These are phyloP conservation scores for Galaxias olidus DNA, from an alignment of 2,797 vertebrate genomes.

Conservation along the genomic window DNA sequence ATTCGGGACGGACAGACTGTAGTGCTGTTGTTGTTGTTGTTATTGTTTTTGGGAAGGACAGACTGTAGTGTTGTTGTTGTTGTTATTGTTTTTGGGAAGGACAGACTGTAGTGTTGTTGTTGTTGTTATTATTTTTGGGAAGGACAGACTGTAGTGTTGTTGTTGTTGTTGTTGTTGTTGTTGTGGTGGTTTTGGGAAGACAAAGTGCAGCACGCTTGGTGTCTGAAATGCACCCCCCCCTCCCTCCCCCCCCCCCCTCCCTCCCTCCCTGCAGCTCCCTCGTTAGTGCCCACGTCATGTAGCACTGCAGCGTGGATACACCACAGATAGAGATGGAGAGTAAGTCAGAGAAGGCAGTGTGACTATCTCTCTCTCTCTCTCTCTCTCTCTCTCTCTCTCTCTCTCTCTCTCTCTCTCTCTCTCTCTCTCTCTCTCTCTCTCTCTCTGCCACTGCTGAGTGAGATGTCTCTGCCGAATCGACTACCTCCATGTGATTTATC, in stretches of 20 bases:
- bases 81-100: too few species aligned
- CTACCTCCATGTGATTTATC: too few species aligned
- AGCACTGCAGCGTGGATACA: slow-evolving; percentile 49
- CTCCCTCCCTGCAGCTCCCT: slow-evolving; percentile 30
- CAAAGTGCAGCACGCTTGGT: background rate
- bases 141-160: background rate
- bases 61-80: too few species aligned
- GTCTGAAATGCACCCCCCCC: slow-evolving; percentile 16
- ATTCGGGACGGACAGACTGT: background rate
- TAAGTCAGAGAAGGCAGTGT: slow-evolving; percentile 6
- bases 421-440: too few species aligned
- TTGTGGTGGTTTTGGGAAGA: background rate
- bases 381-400: too few species aligned
- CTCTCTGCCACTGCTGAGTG: too few species aligned
- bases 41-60: background rate
- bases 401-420: too few species aligned
- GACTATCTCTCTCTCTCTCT: too few species aligned
- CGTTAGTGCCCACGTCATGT: slow-evolving; percentile 69
- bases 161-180: too few species aligned
- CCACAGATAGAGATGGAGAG: slow-evolving; percentile 22
- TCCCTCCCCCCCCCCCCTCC: slow-evolving; percentile 22
- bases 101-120: slow-evolving; percentile 1
- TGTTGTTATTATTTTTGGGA: too few species aligned
- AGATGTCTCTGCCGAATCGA: too few species aligned
- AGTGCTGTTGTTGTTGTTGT: too few species aligned